phyloP scores from a whole-genome alignment of 2,888 invertebrate species.

The Melinopterus prodromus region DNA sequence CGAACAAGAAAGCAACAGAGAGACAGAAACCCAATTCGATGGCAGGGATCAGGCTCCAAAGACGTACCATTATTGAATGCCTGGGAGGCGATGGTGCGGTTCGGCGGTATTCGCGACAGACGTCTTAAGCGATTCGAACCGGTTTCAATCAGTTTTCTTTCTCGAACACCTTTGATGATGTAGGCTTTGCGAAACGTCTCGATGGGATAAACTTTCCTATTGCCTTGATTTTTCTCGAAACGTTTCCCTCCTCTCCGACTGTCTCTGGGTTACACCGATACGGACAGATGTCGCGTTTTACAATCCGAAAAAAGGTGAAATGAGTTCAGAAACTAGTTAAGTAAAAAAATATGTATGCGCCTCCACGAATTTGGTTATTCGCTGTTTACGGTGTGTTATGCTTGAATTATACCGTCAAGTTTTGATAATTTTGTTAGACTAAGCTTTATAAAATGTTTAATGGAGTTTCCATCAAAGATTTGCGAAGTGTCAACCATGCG shows the following conservation, averaged over 20 bases:
- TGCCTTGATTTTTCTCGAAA: background rate
- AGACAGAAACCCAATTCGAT: constrained; percentile 4
- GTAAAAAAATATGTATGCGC: no score
- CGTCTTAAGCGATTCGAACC: background rate
- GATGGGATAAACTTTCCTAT: background rate
- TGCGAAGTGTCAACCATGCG: no score
- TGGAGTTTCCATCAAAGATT: no score
- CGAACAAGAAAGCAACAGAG: background rate
- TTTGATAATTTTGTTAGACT: no score
- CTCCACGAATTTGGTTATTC: no score
- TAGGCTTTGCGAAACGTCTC: background rate
- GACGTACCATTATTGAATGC: constrained; percentile 56
- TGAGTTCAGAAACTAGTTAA: no score
- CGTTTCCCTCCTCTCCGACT: background rate
- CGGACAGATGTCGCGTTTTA: no score
- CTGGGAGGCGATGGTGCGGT: constrained; percentile 36
- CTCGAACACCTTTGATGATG: background rate
- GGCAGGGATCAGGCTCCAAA: constrained; percentile 40
- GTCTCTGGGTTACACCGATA: no score
- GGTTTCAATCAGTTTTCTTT: background rate
- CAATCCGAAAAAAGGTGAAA: no score
- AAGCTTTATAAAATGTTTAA: no score
- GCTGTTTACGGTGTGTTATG: no score
- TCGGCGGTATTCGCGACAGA: background rate
- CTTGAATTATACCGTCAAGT: no score